Percentiles rank a stretch among this genome's conserved stretches.
Conservation (phyloP, 2,797 vertebrate genomes). For the Scyliorhinus canicula region DNA sequence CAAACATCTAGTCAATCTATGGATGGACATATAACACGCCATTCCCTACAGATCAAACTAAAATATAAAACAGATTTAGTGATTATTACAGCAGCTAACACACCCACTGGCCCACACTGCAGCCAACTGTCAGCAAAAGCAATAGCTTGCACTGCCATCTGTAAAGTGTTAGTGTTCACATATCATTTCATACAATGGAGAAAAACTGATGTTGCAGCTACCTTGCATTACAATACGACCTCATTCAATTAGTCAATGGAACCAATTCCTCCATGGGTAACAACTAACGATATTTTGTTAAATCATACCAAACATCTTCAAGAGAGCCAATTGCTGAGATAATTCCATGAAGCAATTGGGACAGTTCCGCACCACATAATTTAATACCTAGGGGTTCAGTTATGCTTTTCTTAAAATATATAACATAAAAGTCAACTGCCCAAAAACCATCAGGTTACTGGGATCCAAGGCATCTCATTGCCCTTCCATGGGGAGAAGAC, state of each 20-base stretch:
- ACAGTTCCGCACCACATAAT: background rate
- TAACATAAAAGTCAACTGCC: background rate
- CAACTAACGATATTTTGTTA: background rate
- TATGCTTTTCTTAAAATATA: background rate
- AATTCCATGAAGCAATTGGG: background rate
- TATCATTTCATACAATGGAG: background rate
- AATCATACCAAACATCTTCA: background rate
- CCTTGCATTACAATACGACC: background rate
- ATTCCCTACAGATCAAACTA: background rate
- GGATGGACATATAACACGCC: background rate
- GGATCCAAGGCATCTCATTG: background rate
- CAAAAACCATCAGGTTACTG: background rate
- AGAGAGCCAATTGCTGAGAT: background rate
- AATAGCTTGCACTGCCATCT: background rate
- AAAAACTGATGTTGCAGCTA: background rate
- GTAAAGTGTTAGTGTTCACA: background rate
- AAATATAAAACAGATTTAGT: background rate
- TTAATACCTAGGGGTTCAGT: background rate
- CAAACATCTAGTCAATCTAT: background rate
- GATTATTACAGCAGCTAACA: background rate
- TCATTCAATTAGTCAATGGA: background rate
- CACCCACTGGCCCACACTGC: background rate
- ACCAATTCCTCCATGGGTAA: background rate
- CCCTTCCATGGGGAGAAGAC: background rate
- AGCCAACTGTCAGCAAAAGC: background rate